Evolutionary conservation across 2,797 vertebrate species (phyloP).

Genomic region (Pseudomugil tenellus): DNA sequence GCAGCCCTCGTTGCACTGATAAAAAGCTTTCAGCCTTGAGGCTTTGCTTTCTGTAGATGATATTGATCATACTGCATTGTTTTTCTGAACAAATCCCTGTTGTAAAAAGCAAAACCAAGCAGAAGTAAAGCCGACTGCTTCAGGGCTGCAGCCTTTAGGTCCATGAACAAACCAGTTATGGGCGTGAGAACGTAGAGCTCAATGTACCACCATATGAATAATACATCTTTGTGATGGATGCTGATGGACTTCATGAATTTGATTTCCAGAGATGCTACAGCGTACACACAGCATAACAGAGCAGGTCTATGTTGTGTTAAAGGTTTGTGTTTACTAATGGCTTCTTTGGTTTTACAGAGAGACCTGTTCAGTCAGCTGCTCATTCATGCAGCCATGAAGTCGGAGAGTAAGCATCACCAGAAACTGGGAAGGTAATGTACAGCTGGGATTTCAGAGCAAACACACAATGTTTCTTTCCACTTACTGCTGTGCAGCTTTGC

Average conservation of each 20-base stretch:
- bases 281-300: constrained; percentile 18
- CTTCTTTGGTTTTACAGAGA: constrained; percentile 82
- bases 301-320: neutral
- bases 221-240: constrained; percentile 65
- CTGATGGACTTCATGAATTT: constrained; percentile 44
- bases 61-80: constrained; percentile 21
- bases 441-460: constrained; percentile 11
- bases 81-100: constrained; percentile 27
- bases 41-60: constrained; percentile 9
- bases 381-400: constrained; percentile 91
- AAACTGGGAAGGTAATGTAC: constrained; percentile 88
- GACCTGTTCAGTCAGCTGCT: constrained; percentile 93
- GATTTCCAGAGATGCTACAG: constrained; percentile 27
- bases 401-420: constrained; percentile 81
- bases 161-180: neutral
- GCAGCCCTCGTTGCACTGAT: neutral
- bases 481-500: neutral
- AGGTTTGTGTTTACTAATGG: constrained; percentile 40
- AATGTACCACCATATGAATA: constrained; percentile 58
- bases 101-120: constrained; percentile 29
- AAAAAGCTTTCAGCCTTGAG: constrained; percentile 11
- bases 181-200: constrained; percentile 22
- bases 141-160: constrained; percentile 18
- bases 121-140: constrained; percentile 36
- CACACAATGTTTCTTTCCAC: neutral